Percentiles rank a stretch among this genome's conserved stretches.
These are phyloP conservation scores for Phortica okadai DNA, from an alignment of 2,888 invertebrate genomes.

Conservation along the genomic window DNA sequence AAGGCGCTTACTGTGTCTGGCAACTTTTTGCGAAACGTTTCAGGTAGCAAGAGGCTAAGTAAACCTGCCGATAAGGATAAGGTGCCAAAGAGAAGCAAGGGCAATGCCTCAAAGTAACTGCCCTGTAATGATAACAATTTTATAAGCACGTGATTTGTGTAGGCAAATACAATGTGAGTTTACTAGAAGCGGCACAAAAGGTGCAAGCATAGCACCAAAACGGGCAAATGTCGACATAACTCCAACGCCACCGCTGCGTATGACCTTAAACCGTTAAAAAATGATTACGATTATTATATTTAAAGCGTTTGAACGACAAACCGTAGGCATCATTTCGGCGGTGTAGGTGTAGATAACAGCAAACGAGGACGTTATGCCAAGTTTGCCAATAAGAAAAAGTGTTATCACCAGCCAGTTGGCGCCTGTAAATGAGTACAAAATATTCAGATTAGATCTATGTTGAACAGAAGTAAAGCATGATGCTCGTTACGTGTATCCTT, in stretches of 20 bases:
- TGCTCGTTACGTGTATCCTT: too few relatives aligned
- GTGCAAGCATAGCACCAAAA: conserved; percentile 80
- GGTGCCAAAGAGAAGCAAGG: conserved; percentile 76
- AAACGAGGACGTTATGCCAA: conserved; percentile 82
- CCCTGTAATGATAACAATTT: conserved; percentile 71
- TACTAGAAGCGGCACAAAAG: conserved; percentile 81
- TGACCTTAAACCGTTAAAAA: conserved; percentile 69
- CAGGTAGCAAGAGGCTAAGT: conserved; percentile 19
- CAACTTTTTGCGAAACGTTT: too few relatives aligned
- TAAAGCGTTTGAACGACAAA: conserved; percentile 39
- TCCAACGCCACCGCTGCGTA: conserved; percentile 80
- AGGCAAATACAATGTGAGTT: conserved; percentile 70
- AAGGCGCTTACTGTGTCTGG: conserved; percentile 78
- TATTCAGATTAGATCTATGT: too few relatives aligned
- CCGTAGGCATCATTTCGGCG: conserved; percentile 77
- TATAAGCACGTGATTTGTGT: background rate
- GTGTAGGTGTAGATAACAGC: conserved; percentile 81
- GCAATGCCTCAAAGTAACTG: conserved; percentile 77
- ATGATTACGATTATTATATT: background rate
- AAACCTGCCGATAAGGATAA: conserved; percentile 27
- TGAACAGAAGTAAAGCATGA: too few relatives aligned
- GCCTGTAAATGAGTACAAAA: conserved; percentile 65
- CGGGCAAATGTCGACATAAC: conserved; percentile 80
- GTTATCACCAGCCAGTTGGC: conserved; percentile 78
- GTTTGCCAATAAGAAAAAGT: conserved; percentile 81